These are phyloP conservation scores for Platalea minor DNA, from an alignment of 2,797 vertebrate genomes.

Conservation along the genomic window DNA sequence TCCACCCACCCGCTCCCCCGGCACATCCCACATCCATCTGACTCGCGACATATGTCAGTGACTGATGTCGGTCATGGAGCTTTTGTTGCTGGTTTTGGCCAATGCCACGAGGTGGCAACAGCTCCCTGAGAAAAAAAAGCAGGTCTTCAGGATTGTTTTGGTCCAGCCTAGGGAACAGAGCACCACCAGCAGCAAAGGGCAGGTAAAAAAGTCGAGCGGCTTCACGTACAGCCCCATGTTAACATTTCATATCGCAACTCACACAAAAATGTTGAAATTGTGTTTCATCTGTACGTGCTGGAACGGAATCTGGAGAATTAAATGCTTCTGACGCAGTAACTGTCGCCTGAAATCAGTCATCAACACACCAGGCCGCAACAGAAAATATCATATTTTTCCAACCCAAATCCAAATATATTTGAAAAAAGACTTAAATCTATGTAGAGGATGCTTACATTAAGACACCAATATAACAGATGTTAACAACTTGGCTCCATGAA, in stretches of 20 bases:
- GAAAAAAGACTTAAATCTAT: neutral
- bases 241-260: neutral
- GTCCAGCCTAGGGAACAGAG: neutral
- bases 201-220: fast-evolving
- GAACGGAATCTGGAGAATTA: neutral
- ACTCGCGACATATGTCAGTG: fast-evolving
- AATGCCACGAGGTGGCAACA: conserved; percentile 37
- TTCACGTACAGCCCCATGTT: fast-evolving
- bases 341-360: fast-evolving
- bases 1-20: too few relatives aligned
- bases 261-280: neutral
- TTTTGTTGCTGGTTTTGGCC: neutral
- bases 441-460: neutral
- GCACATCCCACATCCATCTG: neutral
- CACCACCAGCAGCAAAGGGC: neutral
- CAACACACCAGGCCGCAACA: neutral
- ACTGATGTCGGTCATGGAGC: fast-evolving
- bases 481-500: neutral
- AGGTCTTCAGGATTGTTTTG: neutral
- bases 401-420: neutral
- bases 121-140: neutral
- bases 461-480: neutral
- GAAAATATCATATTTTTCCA: neutral
- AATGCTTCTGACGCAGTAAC: fast-evolving
- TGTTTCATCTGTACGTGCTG: neutral